A percentile compares a stretch with the other conserved stretches of the same genome.
Conservation (phyloP, 2,797 vertebrate species). For the Melanotaenia maccullochi region DNA sequence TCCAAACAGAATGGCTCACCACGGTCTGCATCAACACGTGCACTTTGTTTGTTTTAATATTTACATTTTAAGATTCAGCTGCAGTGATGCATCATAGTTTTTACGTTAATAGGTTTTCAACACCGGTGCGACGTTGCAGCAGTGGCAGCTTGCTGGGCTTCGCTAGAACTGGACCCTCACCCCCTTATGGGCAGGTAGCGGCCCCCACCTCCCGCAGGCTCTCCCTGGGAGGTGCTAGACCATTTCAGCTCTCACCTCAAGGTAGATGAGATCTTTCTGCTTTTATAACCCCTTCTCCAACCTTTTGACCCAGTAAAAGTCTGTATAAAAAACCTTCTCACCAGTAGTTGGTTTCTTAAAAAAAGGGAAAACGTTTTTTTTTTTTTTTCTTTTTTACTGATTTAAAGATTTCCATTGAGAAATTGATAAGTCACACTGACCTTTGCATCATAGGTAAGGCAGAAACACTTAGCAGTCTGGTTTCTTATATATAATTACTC, state of each 20-base stretch:
- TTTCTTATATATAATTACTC: background rate
- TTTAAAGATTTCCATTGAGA: background rate
- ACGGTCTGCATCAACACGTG: conserved; percentile 77
- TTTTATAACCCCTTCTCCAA: background rate
- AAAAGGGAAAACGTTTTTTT: background rate
- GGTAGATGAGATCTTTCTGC: conserved; percentile 73
- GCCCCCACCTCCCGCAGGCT: conserved; percentile 83
- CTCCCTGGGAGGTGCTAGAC: conserved; percentile 89
- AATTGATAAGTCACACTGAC: background rate
- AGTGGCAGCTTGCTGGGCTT: conserved; percentile 87
- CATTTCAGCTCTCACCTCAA: conserved; percentile 89
- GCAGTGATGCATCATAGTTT: background rate
- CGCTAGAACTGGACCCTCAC: conserved; percentile 85
- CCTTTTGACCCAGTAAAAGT: background rate
- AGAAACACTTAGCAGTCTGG: background rate
- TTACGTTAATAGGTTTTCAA: conserved; percentile 72
- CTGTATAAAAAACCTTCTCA: background rate
- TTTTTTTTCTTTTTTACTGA: background rate
- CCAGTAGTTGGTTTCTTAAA: background rate
- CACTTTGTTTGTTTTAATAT: background rate
- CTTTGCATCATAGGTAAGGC: background rate
- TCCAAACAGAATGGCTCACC: conserved; percentile 84
- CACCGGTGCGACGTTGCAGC: conserved; percentile 84
- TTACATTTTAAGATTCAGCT: background rate
- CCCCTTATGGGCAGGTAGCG: conserved; percentile 83